A percentile compares a stretch with the other conserved stretches of the same genome.
phyloP scores from a whole-genome alignment of 2,797 vertebrate genomes.

The Acipenser oxyrinchus region DNA sequence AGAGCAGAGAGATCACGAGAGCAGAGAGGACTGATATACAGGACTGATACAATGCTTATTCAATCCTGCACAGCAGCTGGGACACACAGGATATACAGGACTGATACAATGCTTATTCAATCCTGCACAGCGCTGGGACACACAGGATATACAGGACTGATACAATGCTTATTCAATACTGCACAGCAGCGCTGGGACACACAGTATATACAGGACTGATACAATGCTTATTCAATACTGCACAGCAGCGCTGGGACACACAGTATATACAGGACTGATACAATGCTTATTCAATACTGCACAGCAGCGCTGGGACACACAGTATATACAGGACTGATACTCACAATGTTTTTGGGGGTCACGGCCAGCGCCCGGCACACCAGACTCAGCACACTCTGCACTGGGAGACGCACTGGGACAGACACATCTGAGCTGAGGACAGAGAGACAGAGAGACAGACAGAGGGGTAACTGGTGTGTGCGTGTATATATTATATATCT shows the following conservation, averaged over 20 bases:
- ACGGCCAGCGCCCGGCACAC: slow-evolving; percentile 73
- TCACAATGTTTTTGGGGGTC: slow-evolving; percentile 72
- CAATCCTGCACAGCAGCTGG: too few species aligned
- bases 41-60: too few species aligned
- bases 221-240: slow-evolving; percentile 15
- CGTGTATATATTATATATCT: neutral
- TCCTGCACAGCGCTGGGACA: neutral
- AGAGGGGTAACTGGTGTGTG: neutral
- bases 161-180: too few species aligned
- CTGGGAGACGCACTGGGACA: slow-evolving; percentile 69
- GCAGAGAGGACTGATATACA: too few species aligned
- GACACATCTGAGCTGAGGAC: slow-evolving; percentile 64
- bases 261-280: neutral
- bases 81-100: neutral
- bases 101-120: too few species aligned
- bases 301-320: neutral
- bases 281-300: slow-evolving; percentile 11
- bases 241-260: neutral
- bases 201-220: neutral
- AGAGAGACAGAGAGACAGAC: too few species aligned
- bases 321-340: slow-evolving; percentile 14
- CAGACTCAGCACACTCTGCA: slow-evolving; percentile 71
- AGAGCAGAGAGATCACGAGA: too few species aligned
- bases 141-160: neutral
- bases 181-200: neutral